Evolutionary conservation across 2,888 invertebrate species (phyloP).

Genomic region (Elmis aenea): DNA sequence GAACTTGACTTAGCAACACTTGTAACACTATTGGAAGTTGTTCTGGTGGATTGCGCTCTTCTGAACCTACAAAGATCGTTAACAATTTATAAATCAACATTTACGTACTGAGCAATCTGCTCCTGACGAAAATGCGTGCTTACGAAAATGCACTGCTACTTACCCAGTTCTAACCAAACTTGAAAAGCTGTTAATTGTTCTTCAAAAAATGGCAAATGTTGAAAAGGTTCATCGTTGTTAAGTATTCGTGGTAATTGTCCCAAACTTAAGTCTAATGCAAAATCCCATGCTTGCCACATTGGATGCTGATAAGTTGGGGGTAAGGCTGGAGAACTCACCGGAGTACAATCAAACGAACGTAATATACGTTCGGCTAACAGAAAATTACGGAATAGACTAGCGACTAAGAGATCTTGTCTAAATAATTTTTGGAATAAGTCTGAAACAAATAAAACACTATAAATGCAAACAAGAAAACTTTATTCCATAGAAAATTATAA

Average conservation of each 20-base stretch:
- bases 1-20: conserved; percentile 70
- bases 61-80: conserved; percentile 48
- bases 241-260: conserved; percentile 80
- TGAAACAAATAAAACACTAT: too few species aligned
- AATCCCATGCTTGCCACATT: conserved; percentile 98
- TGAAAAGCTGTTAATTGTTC: conserved; percentile 97
- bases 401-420: conserved; percentile 96
- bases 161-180: conserved; percentile 82
- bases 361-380: conserved; percentile 93
- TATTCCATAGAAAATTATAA: too few species aligned
- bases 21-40: conserved; percentile 97
- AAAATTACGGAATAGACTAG: conserved; percentile 95
- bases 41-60: conserved; percentile 81
- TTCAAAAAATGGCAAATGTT: conserved; percentile 90
- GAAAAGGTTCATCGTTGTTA: conserved; percentile 56
- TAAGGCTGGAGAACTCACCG: conserved; percentile 87
- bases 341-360: conserved; percentile 94
- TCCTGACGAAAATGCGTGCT: too few species aligned
- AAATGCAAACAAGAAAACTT: not conserved
- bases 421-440: conserved; percentile 96
- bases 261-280: conserved; percentile 90
- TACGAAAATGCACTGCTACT: conserved; percentile 24
- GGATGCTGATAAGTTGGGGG: conserved; percentile 87
- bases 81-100: not conserved
- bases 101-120: too few species aligned